These are phyloP conservation scores for Bombyx mori DNA, from an alignment of 1,140 invertebrate species.

Conservation along the genomic window DNA sequence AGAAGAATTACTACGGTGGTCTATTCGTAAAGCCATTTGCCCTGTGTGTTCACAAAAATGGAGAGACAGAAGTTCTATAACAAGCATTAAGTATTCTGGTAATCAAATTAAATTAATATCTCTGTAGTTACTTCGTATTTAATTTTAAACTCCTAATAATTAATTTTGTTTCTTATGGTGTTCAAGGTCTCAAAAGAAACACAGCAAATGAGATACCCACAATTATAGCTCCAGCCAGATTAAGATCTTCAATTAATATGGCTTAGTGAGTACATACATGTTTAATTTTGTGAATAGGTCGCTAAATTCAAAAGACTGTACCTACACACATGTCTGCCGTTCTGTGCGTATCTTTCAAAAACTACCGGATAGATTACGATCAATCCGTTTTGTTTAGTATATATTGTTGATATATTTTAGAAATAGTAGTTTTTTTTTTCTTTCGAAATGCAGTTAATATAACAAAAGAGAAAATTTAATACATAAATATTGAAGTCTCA, in stretches of 20 bases:
- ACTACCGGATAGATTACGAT: no score
- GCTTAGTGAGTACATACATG: constrained; percentile 40
- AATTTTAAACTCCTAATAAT: neutral
- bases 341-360: no score
- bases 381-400: no score
- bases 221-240: constrained; percentile 49
- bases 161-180: neutral
- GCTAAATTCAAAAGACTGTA: no score
- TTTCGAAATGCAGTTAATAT: no score
- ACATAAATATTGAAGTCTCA: no score
- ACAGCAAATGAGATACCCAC: constrained; percentile 41
- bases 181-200: constrained; percentile 53
- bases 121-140: no score
- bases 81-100: constrained; percentile 52
- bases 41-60: constrained; percentile 62
- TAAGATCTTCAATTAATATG: constrained; percentile 34
- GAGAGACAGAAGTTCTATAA: constrained; percentile 46
- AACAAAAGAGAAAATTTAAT: no score
- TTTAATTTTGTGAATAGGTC: neutral
- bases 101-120: neutral
- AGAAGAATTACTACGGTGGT: constrained; percentile 46
- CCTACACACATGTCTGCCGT: no score
- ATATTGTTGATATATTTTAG: no score
- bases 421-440: no score
- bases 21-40: constrained; percentile 52